A percentile compares a stretch with the other conserved stretches of the same genome.
phyloP scores from a whole-genome alignment of 1,140 invertebrate genomes.

The Latrodectus geometricus region DNA sequence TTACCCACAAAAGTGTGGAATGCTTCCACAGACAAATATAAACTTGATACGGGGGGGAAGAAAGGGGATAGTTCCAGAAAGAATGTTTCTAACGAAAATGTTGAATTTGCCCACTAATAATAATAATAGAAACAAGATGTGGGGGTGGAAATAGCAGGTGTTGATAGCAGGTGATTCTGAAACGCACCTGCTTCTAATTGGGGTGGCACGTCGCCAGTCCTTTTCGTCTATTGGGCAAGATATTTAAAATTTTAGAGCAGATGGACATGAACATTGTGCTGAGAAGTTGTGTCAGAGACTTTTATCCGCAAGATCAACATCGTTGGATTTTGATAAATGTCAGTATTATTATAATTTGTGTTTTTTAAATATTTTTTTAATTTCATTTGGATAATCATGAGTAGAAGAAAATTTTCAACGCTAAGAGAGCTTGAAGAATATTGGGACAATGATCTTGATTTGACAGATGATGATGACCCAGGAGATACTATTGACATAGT shows the following conservation, averaged over 20 bases:
- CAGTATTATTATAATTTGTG: too few relatives aligned
- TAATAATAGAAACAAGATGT: slow-evolving; percentile 42
- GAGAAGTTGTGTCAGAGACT: slow-evolving; percentile 41
- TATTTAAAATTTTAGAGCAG: slow-evolving; percentile 42
- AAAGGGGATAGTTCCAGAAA: too few relatives aligned
- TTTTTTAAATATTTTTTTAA: too few relatives aligned
- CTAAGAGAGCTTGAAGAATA: slow-evolving; percentile 41
- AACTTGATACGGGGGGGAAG: too few relatives aligned
- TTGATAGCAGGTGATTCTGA: slow-evolving; percentile 39
- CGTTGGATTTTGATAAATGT: too few relatives aligned
- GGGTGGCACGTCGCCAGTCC: slow-evolving; percentile 30
- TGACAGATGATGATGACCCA: slow-evolving; percentile 25
- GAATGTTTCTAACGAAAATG: slow-evolving; percentile 42
- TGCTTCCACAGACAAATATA: too few relatives aligned
- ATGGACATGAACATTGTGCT: slow-evolving; percentile 39
- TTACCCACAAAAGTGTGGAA: too few relatives aligned
- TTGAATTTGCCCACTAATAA: slow-evolving; percentile 38
- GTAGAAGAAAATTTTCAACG: slow-evolving; percentile 42
- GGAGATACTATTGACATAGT: slow-evolving; percentile 36
- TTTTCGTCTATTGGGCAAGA: slow-evolving; percentile 41
- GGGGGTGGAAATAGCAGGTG: slow-evolving; percentile 39
- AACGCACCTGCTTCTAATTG: slow-evolving; percentile 39
- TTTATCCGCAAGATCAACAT: too few relatives aligned
- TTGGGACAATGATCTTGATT: slow-evolving; percentile 40
- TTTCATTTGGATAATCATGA: slow-evolving; percentile 42